Conservation (phyloP, 2,797 vertebrate genomes). For the Poecilia wingei region DNA sequence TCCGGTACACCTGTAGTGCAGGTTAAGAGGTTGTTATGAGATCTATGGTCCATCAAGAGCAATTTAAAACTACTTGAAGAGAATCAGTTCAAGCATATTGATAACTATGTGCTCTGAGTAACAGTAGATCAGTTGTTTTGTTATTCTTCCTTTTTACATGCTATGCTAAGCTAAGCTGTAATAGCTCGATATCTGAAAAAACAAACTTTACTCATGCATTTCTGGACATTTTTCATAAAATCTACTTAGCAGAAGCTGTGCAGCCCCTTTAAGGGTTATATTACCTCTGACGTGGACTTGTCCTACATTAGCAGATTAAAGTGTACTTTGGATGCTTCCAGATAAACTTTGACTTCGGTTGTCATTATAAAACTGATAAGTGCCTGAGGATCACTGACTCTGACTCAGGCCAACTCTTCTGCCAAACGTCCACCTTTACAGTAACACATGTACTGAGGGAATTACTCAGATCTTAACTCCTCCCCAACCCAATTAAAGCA, state of each 20-base stretch:
- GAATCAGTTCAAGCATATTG: not conserved
- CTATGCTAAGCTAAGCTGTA: not conserved
- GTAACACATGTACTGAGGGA: constrained; percentile 13
- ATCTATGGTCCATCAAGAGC: not conserved
- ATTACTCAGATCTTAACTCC: constrained; percentile 46
- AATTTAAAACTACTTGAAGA: not conserved
- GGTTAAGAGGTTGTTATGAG: not conserved
- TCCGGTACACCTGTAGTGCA: not conserved
- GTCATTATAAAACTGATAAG: constrained; percentile 67
- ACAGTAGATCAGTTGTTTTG: not conserved
- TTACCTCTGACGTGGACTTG: constrained; percentile 60
- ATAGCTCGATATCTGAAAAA: not conserved
- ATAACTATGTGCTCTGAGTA: not conserved
- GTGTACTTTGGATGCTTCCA: constrained; percentile 60
- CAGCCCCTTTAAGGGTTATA: constrained; percentile 1
- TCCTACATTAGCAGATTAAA: constrained; percentile 53
- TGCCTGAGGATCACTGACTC: not conserved
- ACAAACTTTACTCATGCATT: not conserved
- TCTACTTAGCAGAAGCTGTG: not conserved
- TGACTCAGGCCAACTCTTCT: constrained; percentile 16
- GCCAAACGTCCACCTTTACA: constrained; percentile 27
- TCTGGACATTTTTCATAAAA: constrained; percentile 1
- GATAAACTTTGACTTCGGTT: constrained; percentile 58
- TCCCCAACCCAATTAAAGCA: constrained; percentile 50
- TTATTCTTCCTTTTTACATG: not conserved